Conservation (phyloP, 2,888 invertebrate genomes). For the Sepiola atlantica region DNA sequence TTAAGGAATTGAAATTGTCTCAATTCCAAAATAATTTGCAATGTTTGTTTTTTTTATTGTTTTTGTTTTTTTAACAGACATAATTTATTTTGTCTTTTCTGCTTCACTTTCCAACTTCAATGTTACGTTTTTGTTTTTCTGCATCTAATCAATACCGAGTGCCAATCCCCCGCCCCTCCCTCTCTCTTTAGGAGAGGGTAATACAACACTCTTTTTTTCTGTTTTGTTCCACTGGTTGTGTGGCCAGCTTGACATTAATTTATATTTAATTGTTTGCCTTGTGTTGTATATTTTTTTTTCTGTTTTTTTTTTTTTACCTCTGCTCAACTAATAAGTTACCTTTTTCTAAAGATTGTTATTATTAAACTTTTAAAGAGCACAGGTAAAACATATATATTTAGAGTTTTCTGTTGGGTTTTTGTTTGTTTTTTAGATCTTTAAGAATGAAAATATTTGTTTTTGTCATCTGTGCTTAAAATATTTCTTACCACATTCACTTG, state of each 20-base stretch:
- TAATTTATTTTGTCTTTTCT: not conserved
- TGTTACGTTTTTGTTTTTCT: not conserved
- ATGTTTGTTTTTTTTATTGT: not conserved
- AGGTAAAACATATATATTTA: not conserved
- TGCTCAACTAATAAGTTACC: not conserved
- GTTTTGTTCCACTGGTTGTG: not conserved
- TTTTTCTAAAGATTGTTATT: not conserved
- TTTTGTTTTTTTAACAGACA: not conserved
- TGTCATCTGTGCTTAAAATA: not conserved
- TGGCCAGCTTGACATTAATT: not conserved
- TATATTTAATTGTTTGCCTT: not conserved
- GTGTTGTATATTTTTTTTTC: not conserved
- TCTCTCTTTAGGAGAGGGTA: not conserved
- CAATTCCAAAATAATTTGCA: not conserved
- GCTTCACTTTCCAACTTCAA: not conserved
- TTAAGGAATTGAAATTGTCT: not conserved
- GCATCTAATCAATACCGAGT: conserved; percentile 19
- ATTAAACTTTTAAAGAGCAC: not conserved
- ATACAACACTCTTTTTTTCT: not conserved
- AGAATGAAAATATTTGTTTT: not conserved
- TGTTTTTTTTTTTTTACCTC: not conserved
- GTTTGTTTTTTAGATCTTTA: not conserved
- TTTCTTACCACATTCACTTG: not conserved
- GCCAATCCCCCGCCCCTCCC: not conserved
- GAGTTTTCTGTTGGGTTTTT: too few relatives aligned